These are phyloP conservation scores for Pagetopsis macropterus DNA, from an alignment of 2,797 vertebrate genomes.

Conservation along the genomic window DNA sequence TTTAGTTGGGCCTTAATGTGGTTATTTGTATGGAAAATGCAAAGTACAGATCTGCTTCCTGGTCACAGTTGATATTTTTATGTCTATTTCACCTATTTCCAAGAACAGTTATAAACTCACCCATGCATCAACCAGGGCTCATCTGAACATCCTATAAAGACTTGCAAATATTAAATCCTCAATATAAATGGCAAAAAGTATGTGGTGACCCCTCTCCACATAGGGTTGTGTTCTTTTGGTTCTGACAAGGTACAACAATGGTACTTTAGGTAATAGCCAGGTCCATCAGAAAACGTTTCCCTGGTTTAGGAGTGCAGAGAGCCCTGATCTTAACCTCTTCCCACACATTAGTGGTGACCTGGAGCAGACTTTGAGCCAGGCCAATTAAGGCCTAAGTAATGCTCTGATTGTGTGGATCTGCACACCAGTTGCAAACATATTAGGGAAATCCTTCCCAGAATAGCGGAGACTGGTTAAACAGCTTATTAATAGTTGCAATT, in stretches of 20 bases:
- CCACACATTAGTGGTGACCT: not conserved
- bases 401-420: not conserved
- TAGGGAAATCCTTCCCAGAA: not conserved
- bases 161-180: not conserved
- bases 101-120: constrained; percentile 1
- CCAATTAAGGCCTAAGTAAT: not conserved
- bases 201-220: not conserved
- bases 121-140: not conserved
- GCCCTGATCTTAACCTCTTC: not conserved
- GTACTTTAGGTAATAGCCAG: no score
- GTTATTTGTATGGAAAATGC: not conserved
- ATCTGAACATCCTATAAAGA: constrained; percentile 1
- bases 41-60: not conserved
- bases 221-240: not conserved
- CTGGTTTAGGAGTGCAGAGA: no score
- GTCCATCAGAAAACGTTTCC: no score
- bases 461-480: not conserved
- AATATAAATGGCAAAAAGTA: not conserved
- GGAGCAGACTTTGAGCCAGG: not conserved
- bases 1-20: not conserved
- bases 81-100: constrained; percentile 17
- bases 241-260: not conserved
- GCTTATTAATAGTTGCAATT: not conserved
- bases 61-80: constrained; percentile 1
- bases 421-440: not conserved